Evolutionary conservation across 2,888 invertebrate genomes (phyloP).

Genomic region (Coelinius sp.): DNA sequence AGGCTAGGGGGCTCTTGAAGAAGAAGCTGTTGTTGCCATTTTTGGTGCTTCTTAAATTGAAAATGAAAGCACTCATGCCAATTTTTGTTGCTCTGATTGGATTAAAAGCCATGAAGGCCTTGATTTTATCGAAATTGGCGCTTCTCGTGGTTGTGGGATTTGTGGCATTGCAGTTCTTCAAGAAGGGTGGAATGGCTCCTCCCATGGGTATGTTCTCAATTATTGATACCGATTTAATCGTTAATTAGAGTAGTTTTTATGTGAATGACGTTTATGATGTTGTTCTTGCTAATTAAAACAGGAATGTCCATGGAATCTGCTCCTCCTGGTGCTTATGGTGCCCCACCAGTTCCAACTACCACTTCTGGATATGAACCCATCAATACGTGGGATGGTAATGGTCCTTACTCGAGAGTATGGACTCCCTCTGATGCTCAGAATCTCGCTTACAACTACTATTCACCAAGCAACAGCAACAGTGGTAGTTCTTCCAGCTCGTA

Average conservation of each 20-base stretch:
- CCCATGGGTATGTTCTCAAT: slow-evolving; percentile 62
- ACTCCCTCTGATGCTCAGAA: slow-evolving; percentile 72
- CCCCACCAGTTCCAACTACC: slow-evolving; percentile 75
- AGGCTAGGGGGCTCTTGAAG: slow-evolving; percentile 82
- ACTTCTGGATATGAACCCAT: slow-evolving; percentile 75
- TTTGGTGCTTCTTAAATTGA: slow-evolving; percentile 84
- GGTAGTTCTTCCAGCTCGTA: slow-evolving; percentile 70
- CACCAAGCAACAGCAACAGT: slow-evolving; percentile 75
- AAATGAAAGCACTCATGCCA: slow-evolving; percentile 88
- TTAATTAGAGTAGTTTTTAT: not conserved
- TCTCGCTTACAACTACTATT: slow-evolving; percentile 68
- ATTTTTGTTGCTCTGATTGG: slow-evolving; percentile 85
- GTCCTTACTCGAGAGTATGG: slow-evolving; percentile 87
- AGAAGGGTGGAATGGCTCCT: slow-evolving; percentile 79
- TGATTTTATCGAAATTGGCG: slow-evolving; percentile 87
- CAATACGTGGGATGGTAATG: slow-evolving; percentile 82
- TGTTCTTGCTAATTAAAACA: slow-evolving; percentile 54
- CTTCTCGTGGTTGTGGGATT: slow-evolving; percentile 86
- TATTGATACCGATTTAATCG: not conserved
- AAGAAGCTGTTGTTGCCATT: slow-evolving; percentile 87
- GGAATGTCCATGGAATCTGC: slow-evolving; percentile 82
- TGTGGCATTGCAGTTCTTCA: slow-evolving; percentile 83
- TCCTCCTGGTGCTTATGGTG: slow-evolving; percentile 78
- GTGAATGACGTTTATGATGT: not conserved
- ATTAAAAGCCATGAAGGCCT: slow-evolving; percentile 86